Base-by-base conservation (phyloP, 2,113 vertebrate species). In the Calidris pugnax region DNA sequence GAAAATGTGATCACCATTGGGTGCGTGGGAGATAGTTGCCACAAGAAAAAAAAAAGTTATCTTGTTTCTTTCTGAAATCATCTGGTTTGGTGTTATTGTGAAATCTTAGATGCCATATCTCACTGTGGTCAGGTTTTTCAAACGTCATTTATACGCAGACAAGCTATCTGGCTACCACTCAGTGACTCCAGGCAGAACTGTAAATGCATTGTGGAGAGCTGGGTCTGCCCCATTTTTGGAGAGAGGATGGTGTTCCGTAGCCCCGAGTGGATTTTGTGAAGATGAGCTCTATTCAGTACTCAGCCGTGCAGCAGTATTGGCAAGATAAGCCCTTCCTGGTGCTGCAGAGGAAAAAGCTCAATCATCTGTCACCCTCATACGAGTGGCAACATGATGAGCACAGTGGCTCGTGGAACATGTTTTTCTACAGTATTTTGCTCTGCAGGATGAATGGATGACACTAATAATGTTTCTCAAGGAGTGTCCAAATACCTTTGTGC, bases 181-280 rank as follows among this genome's bases (percentile, higher is more conserved):
- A 0, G 13, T 39, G 50, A 56, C 51, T 27, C 21, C 27, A 55
- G 0, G 0, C 23, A 43, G 51, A 51, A 67, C 16, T 89, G 3
- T 32, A 41, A 53, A 6, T 37, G 17, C 6, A 4, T 15, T n/a
- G n/a, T 14, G 23, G 48, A 39, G 30, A 33, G 11, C 4, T 5
- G 5, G 33, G 20, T 13, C 30, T 64, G 48, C 67, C 35, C 45
- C 13, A 2, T 32, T 89, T 86, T 59, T 81, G n/a, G 35, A 50
- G 45, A 60, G n/a, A 51, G 12, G 11, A 5, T 48, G 27, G 37
- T 0, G 0, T 50, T 72, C 1, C 3, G 9, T 15, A 64, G 57
- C 45, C 51, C 57, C 3, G 3, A 1, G 4, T 39, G 41, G 47
- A 17, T 89, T 77, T 85, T 72, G 24, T 8, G 79, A 23, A 10